Evolutionary conservation across 2,888 invertebrate genomes (phyloP).

Genomic region (Neria commutata): DNA sequence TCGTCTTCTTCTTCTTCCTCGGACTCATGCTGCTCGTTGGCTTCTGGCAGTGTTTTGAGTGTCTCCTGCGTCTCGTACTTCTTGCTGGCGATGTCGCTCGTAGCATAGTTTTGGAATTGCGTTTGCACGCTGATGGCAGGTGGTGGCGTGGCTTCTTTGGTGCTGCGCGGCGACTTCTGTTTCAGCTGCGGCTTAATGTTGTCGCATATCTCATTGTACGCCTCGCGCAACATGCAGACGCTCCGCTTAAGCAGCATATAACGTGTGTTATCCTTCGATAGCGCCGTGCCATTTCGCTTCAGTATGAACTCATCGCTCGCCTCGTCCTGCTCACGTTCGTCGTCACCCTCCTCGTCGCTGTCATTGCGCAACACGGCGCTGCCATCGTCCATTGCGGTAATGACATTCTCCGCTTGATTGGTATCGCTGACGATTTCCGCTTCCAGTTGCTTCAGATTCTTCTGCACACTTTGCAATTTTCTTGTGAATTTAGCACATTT

Average conservation of each 20-base stretch:
- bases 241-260: conserved; percentile 37
- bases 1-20: conserved; percentile 10
- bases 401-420: conserved; percentile 7
- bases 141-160: conserved; percentile 11
- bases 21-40: neutral
- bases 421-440: conserved; percentile 34
- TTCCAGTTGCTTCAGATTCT: conserved; percentile 38
- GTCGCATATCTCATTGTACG: conserved; percentile 38
- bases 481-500: conserved; percentile 33
- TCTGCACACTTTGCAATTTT: conserved; percentile 39
- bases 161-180: neutral
- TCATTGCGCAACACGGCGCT: conserved; percentile 9
- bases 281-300: conserved; percentile 26
- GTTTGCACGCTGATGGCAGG: conserved; percentile 23
- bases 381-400: conserved; percentile 11
- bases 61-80: conserved; percentile 36
- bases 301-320: conserved; percentile 16
- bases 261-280: conserved; percentile 31
- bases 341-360: conserved; percentile 22
- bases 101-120: conserved; percentile 20
- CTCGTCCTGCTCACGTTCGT: conserved; percentile 24
- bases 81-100: conserved; percentile 9
- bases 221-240: conserved; percentile 37
- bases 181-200: conserved; percentile 23
- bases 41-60: conserved; percentile 2